Percentiles rank a stretch among this genome's conserved stretches.
Evolutionary conservation across 1,140 invertebrate species (phyloP).

Genomic region (Aphidius ervi): DNA sequence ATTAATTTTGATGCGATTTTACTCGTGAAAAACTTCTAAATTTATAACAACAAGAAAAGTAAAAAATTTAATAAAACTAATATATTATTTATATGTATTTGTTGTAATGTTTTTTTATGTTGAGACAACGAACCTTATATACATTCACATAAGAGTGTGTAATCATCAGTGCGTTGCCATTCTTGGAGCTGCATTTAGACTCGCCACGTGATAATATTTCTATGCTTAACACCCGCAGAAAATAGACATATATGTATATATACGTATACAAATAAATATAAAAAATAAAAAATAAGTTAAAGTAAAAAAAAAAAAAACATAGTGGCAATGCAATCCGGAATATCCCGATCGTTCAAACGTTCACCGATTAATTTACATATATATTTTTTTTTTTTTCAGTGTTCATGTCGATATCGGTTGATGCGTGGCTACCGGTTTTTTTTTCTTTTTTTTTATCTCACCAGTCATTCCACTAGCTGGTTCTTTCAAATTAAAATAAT

Average conservation of each 20-base stretch:
- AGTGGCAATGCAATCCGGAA: conserved; percentile 9
- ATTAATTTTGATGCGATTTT: too few species aligned
- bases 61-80: too few species aligned
- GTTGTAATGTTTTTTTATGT: conserved; percentile 2
- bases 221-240: conserved; percentile 4
- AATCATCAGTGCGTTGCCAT: conserved; percentile 22
- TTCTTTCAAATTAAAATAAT: too few species aligned
- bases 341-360: conserved; percentile 11
- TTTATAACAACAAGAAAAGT: too few species aligned
- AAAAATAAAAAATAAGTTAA: neutral
- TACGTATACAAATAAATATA: neutral
- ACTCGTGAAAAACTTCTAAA: too few species aligned
- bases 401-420: neutral
- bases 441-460: too few species aligned
- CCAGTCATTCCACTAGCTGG: too few species aligned
- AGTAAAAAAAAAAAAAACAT: neutral
- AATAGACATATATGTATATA: neutral
- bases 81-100: too few species aligned
- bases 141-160: conserved; percentile 5
- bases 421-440: conserved; percentile 12
- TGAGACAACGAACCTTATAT: neutral
- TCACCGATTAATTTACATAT: conserved; percentile 4
- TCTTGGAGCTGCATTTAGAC: conserved; percentile 24
- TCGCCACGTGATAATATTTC: conserved; percentile 25
- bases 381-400: neutral